These are phyloP conservation scores for Hemibagrus wyckioides DNA, from an alignment of 2,113 vertebrate genomes.

Conservation along the genomic window DNA sequence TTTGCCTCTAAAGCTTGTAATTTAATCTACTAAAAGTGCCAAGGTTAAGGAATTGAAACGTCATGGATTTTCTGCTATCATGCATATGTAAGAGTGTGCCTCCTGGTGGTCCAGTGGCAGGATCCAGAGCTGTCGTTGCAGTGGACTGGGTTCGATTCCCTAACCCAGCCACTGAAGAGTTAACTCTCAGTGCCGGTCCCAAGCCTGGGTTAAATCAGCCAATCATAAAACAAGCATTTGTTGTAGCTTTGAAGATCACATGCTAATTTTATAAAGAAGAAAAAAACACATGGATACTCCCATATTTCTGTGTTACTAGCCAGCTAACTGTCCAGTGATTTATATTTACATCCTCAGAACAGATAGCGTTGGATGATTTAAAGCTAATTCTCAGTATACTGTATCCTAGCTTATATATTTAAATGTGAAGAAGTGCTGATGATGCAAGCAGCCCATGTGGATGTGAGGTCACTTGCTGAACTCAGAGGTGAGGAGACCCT, in stretches of 20 bases:
- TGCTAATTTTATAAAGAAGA: too few species aligned
- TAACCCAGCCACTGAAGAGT: too few species aligned
- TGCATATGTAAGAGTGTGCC: not conserved
- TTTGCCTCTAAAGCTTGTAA: not conserved
- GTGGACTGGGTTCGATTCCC: too few species aligned
- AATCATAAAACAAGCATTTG: not conserved
- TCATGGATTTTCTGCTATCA: too few species aligned
- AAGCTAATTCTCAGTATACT: not conserved
- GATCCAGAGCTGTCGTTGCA: too few species aligned
- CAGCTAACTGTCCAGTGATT: not conserved
- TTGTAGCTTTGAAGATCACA: not conserved
- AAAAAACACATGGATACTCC: not conserved
- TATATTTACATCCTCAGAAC: not conserved
- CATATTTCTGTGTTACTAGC: not conserved
- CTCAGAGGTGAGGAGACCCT: not conserved
- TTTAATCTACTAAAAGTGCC: not conserved
- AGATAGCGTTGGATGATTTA: not conserved
- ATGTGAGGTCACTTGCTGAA: not conserved
- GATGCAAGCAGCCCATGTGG: too few species aligned
- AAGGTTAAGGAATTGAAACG: too few species aligned
- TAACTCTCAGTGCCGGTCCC: too few species aligned
- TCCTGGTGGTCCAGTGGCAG: too few species aligned
- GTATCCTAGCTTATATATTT: not conserved
- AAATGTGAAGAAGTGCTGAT: too few species aligned
- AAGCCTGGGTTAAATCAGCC: too few species aligned